phyloP scores from a whole-genome alignment of 2,113 vertebrate genomes.

The Elanoides forficatus region DNA sequence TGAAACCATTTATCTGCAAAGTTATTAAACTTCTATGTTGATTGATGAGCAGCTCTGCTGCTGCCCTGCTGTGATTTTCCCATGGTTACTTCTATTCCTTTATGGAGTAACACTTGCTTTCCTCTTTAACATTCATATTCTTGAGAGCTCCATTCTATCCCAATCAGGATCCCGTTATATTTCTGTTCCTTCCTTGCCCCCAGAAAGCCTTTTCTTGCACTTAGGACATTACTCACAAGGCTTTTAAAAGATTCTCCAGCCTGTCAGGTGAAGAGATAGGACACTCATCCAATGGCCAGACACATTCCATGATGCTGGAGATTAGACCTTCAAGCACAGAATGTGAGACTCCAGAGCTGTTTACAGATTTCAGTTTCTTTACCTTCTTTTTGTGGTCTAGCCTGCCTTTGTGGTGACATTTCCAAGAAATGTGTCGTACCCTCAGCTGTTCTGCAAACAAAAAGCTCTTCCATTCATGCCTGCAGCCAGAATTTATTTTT shows the following conservation, averaged over 20 bases:
- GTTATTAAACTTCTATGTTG: not conserved
- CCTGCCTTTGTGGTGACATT: not conserved
- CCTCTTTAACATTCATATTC: not conserved
- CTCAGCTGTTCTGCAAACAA: not conserved
- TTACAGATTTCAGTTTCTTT: not conserved
- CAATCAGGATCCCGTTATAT: not conserved
- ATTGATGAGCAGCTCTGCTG: not conserved
- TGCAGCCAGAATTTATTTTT: not conserved
- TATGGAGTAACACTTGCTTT: not conserved
- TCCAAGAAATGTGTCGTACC: not conserved
- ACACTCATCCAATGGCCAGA: not conserved
- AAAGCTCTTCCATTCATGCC: not conserved
- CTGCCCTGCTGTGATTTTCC: not conserved
- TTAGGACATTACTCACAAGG: not conserved
- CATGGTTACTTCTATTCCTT: not conserved
- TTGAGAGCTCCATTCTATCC: not conserved
- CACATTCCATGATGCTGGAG: not conserved
- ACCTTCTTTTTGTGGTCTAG: not conserved
- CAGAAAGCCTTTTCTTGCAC: not conserved
- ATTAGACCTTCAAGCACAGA: not conserved
- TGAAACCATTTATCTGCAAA: not conserved
- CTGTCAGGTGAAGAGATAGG: not conserved
- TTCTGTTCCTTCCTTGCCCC: not conserved
- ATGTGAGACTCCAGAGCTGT: not conserved
- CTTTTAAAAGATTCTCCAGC: not conserved